These are phyloP conservation scores for Drosophila acutilabella DNA, from an alignment of 2,888 invertebrate species.

Conservation along the genomic window DNA sequence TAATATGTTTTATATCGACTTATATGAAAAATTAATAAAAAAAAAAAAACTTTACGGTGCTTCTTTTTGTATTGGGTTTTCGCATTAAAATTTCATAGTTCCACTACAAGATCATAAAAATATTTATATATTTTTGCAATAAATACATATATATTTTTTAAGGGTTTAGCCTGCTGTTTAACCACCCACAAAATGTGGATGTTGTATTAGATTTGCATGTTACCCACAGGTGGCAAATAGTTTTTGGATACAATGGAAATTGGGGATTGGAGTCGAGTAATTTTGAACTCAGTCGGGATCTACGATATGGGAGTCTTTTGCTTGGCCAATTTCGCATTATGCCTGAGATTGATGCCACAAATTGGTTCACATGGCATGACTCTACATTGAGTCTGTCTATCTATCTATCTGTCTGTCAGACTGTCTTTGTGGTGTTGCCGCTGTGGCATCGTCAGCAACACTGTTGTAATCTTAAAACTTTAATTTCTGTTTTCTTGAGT, in stretches of 20 bases:
- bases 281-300: conserved; percentile 16
- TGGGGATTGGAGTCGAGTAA: background rate
- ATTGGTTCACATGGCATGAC: conserved; percentile 83
- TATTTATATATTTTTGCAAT: no score
- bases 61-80: no score
- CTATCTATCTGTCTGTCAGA: conserved; percentile 3
- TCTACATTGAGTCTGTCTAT: conserved; percentile 36
- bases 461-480: conserved; percentile 75
- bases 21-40: no score
- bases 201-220: background rate
- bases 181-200: background rate
- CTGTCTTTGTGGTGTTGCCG: conserved; percentile 13
- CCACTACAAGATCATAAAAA: no score
- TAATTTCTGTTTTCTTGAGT: conserved; percentile 74
- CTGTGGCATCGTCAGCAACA: conserved; percentile 42
- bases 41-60: no score
- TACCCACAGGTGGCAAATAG: conserved; percentile 8
- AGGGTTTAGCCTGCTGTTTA: background rate
- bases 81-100: no score
- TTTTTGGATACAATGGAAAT: conserved; percentile 4
- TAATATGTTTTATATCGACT: no score
- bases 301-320: conserved; percentile 30
- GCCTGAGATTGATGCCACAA: conserved; percentile 84
- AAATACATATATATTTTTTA: no score
- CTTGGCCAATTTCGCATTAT: conserved; percentile 77